phyloP scores from a whole-genome alignment of 2,797 vertebrate species.

The Acomys russatus region DNA sequence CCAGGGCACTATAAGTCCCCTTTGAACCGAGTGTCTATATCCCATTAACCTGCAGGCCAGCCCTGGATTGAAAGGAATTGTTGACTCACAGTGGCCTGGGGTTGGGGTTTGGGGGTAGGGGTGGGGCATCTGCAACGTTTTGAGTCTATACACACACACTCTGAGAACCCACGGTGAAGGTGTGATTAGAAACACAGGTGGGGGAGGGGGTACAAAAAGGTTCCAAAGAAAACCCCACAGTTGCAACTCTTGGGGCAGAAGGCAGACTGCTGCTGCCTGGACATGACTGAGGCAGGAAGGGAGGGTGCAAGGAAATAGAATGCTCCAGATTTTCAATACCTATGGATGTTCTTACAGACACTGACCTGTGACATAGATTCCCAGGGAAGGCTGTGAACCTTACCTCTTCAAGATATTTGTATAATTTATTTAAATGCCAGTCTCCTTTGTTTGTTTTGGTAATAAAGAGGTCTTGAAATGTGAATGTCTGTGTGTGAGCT shows the following conservation, averaged over 20 bases:
- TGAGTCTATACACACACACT: not conserved
- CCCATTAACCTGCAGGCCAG: not conserved
- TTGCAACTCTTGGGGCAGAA: slow-evolving; percentile 20
- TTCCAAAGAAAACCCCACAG: not conserved
- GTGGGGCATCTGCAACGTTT: fast-evolving
- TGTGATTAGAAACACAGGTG: not conserved
- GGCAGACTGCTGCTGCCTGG: not conserved
- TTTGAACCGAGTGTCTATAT: slow-evolving; percentile 52
- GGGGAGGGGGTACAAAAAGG: not conserved
- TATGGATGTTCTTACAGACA: slow-evolving; percentile 60
- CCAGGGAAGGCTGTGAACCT: slow-evolving; percentile 18
- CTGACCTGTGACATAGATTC: slow-evolving; percentile 66
- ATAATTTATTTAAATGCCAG: slow-evolving; percentile 89
- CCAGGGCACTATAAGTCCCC: not conserved
- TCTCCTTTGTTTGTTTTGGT: slow-evolving; percentile 84
- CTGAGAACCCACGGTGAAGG: not conserved
- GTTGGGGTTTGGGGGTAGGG: not conserved
- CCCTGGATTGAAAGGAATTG: not conserved
- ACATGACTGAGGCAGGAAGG: not conserved
- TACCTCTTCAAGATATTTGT: slow-evolving; percentile 79
- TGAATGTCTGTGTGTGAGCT: slow-evolving; percentile 16
- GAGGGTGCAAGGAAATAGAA: not conserved
- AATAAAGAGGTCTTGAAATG: slow-evolving; percentile 87
- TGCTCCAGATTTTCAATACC: slow-evolving; percentile 73
- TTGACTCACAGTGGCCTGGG: not conserved